phyloP scores from a whole-genome alignment of 2,888 invertebrate genomes.

The Autographa pulchrina region DNA sequence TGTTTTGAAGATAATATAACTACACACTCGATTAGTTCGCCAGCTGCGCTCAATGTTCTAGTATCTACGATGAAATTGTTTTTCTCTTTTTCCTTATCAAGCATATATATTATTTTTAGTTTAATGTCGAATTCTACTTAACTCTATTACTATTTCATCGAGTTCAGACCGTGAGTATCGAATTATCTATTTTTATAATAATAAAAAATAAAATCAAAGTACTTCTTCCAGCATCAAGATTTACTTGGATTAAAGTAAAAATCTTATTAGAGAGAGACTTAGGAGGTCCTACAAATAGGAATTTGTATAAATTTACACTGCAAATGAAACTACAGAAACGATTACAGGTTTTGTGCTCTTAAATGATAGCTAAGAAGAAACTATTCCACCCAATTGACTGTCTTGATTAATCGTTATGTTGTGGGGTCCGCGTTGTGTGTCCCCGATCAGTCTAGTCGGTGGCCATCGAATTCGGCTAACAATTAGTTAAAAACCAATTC shows the following conservation, averaged over 20 bases:
- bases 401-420: constrained; percentile 19
- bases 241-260: no score
- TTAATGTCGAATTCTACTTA: neutral
- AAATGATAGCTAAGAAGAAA: neutral
- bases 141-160: neutral
- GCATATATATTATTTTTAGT: neutral
- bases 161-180: neutral
- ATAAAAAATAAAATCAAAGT: no score
- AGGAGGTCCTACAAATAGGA: no score
- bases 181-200: no score
- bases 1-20: constrained; percentile 7
- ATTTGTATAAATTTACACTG: neutral
- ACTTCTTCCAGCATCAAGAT: no score
- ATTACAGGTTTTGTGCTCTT: neutral
- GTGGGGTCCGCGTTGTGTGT: constrained; percentile 41
- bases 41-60: constrained; percentile 1
- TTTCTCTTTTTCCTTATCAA: neutral
- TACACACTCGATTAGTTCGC: neutral
- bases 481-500: constrained; percentile 49
- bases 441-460: constrained; percentile 24
- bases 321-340: neutral
- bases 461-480: constrained; percentile 46
- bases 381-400: constrained; percentile 17
- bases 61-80: neutral
- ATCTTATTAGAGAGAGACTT: no score